A percentile compares a stretch with the other conserved stretches of the same genome.
Conservation (phyloP, 2,888 invertebrate genomes). For the Rhimphoctona megacephalus region DNA sequence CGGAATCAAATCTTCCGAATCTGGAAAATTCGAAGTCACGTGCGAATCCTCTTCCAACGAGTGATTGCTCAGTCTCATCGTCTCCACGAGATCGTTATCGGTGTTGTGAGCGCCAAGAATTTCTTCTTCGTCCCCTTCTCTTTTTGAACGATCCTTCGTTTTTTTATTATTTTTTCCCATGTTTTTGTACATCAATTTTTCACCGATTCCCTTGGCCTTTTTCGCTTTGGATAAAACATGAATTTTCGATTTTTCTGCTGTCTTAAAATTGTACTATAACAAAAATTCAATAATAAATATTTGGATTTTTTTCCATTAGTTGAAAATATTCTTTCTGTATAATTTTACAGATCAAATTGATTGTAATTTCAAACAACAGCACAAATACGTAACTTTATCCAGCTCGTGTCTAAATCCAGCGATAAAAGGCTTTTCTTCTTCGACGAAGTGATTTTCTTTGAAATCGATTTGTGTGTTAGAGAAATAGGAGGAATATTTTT, state of each 20-base stretch:
- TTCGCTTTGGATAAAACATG: neutral
- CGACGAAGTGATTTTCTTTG: slow-evolving; percentile 63
- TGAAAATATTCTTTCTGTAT: too few species aligned
- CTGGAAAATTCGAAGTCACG: slow-evolving; percentile 31
- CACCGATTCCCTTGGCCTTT: neutral
- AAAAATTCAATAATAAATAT: neutral
- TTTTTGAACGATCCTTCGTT: slow-evolving; percentile 29
- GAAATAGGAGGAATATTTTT: slow-evolving; percentile 48
- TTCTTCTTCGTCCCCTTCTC: slow-evolving; percentile 57
- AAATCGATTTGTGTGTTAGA: slow-evolving; percentile 50
- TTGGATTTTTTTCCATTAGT: neutral
- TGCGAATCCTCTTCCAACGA: slow-evolving; percentile 1
- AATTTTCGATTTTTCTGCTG: slow-evolving; percentile 17
- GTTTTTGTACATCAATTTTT: slow-evolving; percentile 4
- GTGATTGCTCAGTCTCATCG: slow-evolving; percentile 57
- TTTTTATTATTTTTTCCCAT: neutral
- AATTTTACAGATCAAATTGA: neutral
- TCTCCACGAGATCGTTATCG: slow-evolving; percentile 48
- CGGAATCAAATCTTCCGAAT: neutral
- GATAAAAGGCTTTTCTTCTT: slow-evolving; percentile 73
- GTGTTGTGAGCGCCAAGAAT: slow-evolving; percentile 23
- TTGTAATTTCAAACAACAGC: neutral
- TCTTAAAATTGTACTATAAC: slow-evolving; percentile 55
- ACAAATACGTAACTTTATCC: slow-evolving; percentile 71
- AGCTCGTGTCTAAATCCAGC: slow-evolving; percentile 77